These are phyloP conservation scores for Scaptomyza pallida DNA, from an alignment of 1,140 invertebrate genomes.

Conservation along the genomic window DNA sequence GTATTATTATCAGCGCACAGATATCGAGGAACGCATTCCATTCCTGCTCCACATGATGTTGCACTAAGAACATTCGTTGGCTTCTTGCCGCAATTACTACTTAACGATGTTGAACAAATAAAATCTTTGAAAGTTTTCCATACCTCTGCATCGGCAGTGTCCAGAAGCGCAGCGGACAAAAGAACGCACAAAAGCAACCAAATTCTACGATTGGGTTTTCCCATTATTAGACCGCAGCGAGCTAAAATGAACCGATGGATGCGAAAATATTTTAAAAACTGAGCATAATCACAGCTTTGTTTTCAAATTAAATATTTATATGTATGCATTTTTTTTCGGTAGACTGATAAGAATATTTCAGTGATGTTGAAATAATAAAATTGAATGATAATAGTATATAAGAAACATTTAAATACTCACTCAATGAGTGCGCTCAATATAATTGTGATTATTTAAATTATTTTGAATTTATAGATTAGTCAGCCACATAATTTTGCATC, in stretches of 20 bases:
- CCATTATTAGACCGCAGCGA: background rate
- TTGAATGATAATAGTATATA: too few relatives aligned
- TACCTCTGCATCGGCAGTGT: background rate
- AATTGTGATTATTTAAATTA: too few relatives aligned
- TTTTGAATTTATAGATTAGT: too few relatives aligned
- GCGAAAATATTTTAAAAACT: background rate
- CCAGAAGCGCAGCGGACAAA: background rate
- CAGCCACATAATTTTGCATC: too few relatives aligned
- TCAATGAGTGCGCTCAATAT: too few relatives aligned
- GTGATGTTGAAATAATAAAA: too few relatives aligned
- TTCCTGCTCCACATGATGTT: background rate
- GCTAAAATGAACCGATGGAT: background rate
- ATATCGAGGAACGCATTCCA: conserved; percentile 3
- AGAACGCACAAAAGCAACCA: background rate
- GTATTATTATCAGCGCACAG: background rate
- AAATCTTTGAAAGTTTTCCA: too few relatives aligned
- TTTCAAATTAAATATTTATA: background rate
- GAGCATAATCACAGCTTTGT: background rate
- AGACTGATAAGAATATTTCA: background rate
- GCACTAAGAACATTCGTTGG: background rate
- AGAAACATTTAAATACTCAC: too few relatives aligned
- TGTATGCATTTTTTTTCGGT: background rate
- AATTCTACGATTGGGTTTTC: too few relatives aligned
- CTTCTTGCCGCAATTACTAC: too few relatives aligned
- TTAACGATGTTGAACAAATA: too few relatives aligned